Percentiles rank a stretch among this genome's conserved stretches.
These are phyloP conservation scores for Tragulus kanchil DNA, from an alignment of 2,113 vertebrate species.

Conservation along the genomic window DNA sequence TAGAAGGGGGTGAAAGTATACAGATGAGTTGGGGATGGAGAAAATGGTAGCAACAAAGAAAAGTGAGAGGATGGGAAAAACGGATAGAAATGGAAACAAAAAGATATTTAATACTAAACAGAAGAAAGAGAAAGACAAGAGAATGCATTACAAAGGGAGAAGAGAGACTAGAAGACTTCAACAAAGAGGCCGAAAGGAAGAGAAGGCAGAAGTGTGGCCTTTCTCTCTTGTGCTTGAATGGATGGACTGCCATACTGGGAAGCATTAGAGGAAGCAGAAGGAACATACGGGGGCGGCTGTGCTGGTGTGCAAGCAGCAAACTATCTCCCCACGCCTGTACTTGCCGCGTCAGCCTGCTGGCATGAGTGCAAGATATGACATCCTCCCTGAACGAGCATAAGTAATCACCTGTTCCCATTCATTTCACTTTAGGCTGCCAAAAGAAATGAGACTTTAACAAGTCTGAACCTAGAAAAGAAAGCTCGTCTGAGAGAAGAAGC, in stretches of 20 bases:
- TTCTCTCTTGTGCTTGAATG: not conserved
- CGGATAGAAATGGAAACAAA: not conserved
- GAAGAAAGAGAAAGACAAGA: not conserved
- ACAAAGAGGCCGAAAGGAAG: not conserved
- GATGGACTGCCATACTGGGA: not conserved
- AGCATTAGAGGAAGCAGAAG: not conserved
- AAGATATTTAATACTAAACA: not conserved
- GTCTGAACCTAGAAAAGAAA: constrained; percentile 92
- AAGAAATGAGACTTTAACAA: constrained; percentile 89
- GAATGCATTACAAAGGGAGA: not conserved
- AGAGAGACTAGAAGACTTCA: not conserved
- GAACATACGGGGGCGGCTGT: not conserved
- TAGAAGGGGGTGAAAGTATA: not conserved
- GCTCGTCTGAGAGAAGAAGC: constrained; percentile 88
- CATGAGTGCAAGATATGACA: not conserved
- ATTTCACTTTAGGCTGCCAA: constrained; percentile 87
- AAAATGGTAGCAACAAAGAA: constrained; percentile 27
- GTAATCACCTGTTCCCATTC: constrained; percentile 30
- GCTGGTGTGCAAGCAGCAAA: not conserved
- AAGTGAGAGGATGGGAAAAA: not conserved
- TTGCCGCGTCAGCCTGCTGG: not conserved
- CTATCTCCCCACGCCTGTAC: rapidly evolving
- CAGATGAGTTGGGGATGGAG: not conserved
- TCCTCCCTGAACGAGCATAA: not conserved
- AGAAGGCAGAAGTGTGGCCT: not conserved